A percentile compares a stretch with the other conserved stretches of the same genome.
phyloP scores from a whole-genome alignment of 92 coral and sea anemone genomes.

The Zoanthus sociatus region DNA sequence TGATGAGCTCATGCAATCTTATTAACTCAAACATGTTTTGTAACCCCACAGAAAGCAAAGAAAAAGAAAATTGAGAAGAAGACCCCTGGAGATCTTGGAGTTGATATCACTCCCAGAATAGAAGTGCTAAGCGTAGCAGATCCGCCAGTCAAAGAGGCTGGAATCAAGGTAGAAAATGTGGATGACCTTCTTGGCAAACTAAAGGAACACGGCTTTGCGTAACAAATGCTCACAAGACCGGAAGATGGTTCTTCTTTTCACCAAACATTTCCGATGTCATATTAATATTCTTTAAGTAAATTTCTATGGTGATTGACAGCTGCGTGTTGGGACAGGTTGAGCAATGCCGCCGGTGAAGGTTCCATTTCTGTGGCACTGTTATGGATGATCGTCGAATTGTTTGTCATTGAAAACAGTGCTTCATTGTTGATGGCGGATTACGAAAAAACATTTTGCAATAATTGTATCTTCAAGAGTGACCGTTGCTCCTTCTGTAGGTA shows the following conservation, averaged over 20 bases:
- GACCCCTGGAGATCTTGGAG: constrained; percentile 88
- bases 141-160: constrained; percentile 96
- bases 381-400: not conserved
- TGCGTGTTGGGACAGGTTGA: not conserved
- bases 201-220: constrained; percentile 91
- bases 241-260: not conserved
- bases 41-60: constrained; percentile 85
- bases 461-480: too few relatives aligned
- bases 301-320: not conserved
- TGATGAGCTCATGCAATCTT: too few relatives aligned
- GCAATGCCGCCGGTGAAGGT: not conserved
- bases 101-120: constrained; percentile 88
- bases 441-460: too few relatives aligned
- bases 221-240: not conserved
- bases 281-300: not conserved
- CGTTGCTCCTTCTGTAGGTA: too few relatives aligned
- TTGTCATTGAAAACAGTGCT: not conserved
- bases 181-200: constrained; percentile 89
- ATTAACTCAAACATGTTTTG: not conserved
- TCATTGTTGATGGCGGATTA: too few relatives aligned
- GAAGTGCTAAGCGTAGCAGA: constrained; percentile 84
- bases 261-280: not conserved
- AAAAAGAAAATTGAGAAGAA: constrained; percentile 99
- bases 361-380: not conserved
- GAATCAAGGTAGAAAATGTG: constrained; percentile 94